Conservation (phyloP, 2,888 invertebrate species). For the Rutpela maculata region DNA sequence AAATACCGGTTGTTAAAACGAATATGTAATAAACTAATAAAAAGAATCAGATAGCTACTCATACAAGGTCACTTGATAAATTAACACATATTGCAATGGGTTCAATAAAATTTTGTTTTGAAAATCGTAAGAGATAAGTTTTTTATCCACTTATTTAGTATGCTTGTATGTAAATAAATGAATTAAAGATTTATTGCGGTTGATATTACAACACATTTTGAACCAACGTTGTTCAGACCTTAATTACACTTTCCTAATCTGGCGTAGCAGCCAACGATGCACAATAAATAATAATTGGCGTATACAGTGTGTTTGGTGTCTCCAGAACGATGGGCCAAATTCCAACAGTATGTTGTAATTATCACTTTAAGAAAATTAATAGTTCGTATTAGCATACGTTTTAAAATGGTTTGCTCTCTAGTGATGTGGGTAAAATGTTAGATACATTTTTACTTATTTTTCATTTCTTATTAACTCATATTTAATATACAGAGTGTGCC, state of each 20-base stretch:
- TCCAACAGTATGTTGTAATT: no score
- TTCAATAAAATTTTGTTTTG: slow-evolving; percentile 7
- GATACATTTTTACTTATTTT: no score
- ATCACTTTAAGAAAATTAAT: no score
- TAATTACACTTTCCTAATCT: neutral
- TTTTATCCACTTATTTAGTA: neutral
- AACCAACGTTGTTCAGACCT: neutral
- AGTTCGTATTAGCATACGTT: no score
- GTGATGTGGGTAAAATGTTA: no score
- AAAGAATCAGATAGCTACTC: neutral
- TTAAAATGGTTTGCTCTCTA: no score
- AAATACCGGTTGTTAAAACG: neutral
- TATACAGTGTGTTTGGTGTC: no score
- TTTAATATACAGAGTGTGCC: no score
- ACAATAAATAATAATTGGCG: no score
- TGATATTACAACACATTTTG: neutral
- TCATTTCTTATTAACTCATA: no score
- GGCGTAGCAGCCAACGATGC: no score
- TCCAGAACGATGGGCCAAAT: no score
- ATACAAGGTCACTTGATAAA: slow-evolving; percentile 38
- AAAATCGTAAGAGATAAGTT: slow-evolving; percentile 14
- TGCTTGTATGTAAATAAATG: neutral
- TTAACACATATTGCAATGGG: slow-evolving; percentile 2
- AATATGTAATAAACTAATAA: neutral
- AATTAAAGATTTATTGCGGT: neutral